phyloP scores from a whole-genome alignment of 1,140 invertebrate species.

The Saccostrea cuccullata region DNA sequence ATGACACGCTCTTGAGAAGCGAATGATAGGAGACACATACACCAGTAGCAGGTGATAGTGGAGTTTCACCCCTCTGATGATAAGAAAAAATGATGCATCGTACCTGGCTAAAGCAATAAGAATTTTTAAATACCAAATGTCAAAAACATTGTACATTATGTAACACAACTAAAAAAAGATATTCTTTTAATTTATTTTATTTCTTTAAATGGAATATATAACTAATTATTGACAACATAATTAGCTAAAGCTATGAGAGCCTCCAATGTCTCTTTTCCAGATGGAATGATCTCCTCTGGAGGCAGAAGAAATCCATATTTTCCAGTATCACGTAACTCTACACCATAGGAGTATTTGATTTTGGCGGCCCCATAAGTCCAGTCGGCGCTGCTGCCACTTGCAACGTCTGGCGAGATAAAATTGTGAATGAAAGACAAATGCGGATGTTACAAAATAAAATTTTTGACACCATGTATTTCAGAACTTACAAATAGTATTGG shows the following conservation, averaged over 20 bases:
- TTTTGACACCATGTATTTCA: too few species aligned
- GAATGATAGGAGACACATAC: too few species aligned
- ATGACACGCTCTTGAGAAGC: too few species aligned
- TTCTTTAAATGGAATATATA: neutral
- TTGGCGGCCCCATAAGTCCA: constrained; percentile 66
- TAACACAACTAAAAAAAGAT: neutral
- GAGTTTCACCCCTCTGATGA: too few species aligned
- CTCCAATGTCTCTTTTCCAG: constrained; percentile 87
- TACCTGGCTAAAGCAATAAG: neutral
- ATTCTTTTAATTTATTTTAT: neutral
- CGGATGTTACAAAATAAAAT: too few species aligned
- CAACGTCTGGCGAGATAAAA: constrained; percentile 55
- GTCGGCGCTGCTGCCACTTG: constrained; percentile 67
- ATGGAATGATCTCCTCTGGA: constrained; percentile 83
- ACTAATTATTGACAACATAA: constrained; percentile 53
- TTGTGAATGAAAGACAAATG: too few species aligned
- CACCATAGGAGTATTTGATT: constrained; percentile 66
- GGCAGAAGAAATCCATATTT: constrained; percentile 81
- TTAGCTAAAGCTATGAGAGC: constrained; percentile 56
- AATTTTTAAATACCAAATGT: neutral
- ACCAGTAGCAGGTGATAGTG: too few species aligned
- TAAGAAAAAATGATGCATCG: too few species aligned
- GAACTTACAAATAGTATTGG: constrained; percentile 65
- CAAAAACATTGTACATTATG: neutral
- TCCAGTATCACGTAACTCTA: constrained; percentile 69